Evolutionary conservation across 2,113 vertebrate genomes (phyloP), one percentile per base, ranked within the genome.

Genomic region (Entelurus aequoreus): DNA sequence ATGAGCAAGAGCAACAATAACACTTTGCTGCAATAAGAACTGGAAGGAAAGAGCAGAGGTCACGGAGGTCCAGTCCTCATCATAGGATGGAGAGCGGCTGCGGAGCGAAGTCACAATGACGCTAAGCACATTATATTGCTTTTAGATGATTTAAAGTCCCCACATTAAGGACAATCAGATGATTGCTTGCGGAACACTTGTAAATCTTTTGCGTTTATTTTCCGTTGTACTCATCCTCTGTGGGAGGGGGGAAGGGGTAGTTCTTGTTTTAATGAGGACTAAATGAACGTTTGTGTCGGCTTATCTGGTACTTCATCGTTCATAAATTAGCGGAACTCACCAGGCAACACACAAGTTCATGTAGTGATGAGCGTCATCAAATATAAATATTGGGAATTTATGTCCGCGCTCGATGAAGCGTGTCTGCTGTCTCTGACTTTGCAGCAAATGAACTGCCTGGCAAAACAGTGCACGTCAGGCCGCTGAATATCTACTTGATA

Each of bases 111-210:
- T 44, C 44, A 64, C 50, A 6, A 51, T 51, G 51, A 66, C 66
- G 44, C 12, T 71, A 71, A 79, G 57, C 46, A 74, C 65, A 80
- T 83, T 78, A 82, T 68, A 76, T 65, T 72, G 77, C 83, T 84
- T 82, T 87, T 81, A 82, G 82, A 78, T 84, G 72, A 83, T 82
- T 84, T 78, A 62, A 49, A 71, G 57, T 75, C 71, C 58, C 12
- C 35, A 63, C 73, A 80, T 46, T 77, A 40, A 44, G 57, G 70
- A 84, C 77, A 71, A 80, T 83, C 72, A 48, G 52, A 73, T 76
- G 19, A 59, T 65, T 52, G 63, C 83, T 83, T 81, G 76, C 66
- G 7, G 16, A 46, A 8, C 63, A 21, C 68, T 69, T 72, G 63
- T 84, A 77, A 83, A 78, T 82, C 49, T 6, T 44, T 9, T 9